These are phyloP conservation scores for Camponotus fellah DNA, from an alignment of 2,888 invertebrate genomes.

Conservation along the genomic window DNA sequence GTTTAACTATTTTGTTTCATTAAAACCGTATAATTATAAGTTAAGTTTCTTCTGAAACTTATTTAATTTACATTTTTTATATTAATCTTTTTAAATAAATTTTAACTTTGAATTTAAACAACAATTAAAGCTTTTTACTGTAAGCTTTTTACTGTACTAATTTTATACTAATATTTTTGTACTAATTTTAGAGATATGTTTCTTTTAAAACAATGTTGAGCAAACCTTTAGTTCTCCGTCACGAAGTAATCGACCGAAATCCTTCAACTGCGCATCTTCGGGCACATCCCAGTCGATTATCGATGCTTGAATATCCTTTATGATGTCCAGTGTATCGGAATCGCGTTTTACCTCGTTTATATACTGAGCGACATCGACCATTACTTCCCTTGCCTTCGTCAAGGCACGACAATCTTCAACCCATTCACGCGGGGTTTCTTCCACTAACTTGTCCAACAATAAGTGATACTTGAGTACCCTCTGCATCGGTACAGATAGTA, in stretches of 20 bases:
- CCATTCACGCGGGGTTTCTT: conserved; percentile 94
- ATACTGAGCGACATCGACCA: conserved; percentile 98
- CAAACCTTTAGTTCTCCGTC: conserved; percentile 96
- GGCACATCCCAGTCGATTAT: conserved; percentile 94
- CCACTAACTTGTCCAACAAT: conserved; percentile 94
- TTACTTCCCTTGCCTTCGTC: conserved; percentile 96
- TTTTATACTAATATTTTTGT: background rate
- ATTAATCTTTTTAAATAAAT: background rate
- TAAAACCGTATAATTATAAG: background rate
- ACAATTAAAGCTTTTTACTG: background rate
- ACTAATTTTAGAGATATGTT: background rate
- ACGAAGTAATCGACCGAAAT: conserved; percentile 96
- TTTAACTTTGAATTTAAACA: background rate
- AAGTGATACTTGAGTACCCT: conserved; percentile 99
- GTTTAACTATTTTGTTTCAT: background rate
- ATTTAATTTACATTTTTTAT: background rate
- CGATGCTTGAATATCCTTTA: conserved; percentile 95
- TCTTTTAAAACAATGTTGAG: background rate
- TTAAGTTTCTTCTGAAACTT: background rate
- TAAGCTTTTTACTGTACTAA: background rate
- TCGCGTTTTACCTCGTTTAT: conserved; percentile 99
- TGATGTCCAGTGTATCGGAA: conserved; percentile 96
- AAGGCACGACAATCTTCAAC: conserved; percentile 94
- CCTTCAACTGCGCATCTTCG: conserved; percentile 93
- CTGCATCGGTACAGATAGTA: conserved; percentile 99